These are phyloP conservation scores for Tolypeutes matacus DNA, from an alignment of 2,797 vertebrate genomes.

Conservation along the genomic window DNA sequence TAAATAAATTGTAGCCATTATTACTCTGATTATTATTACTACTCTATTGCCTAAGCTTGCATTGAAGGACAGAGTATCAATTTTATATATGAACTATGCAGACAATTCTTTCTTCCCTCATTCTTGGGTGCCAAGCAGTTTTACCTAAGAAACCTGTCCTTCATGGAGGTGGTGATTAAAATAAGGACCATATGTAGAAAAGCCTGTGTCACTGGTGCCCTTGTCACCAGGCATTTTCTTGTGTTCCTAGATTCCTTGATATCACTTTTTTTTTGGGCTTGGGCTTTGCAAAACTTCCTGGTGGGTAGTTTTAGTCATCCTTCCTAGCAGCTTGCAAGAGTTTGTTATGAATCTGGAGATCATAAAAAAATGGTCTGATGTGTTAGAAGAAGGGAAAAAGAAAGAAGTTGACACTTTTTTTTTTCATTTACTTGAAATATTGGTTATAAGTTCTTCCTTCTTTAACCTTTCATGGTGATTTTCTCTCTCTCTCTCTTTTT, in stretches of 20 bases:
- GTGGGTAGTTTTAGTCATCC: conserved; percentile 69
- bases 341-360: conserved; percentile 18
- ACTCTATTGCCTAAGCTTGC: not conserved
- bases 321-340: conserved; percentile 45
- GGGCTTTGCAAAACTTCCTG: conserved; percentile 65
- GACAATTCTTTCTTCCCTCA: not conserved
- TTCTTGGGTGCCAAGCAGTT: not conserved
- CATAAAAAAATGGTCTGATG: conserved; percentile 17
- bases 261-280: not conserved
- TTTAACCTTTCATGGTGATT: conserved; percentile 13
- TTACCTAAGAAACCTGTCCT: not conserved
- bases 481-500: no score
- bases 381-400: conserved; percentile 30
- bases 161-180: conserved; percentile 17
- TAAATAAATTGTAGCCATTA: not conserved
- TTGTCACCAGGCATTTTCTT: conserved; percentile 36
- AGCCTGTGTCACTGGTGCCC: not conserved
- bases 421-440: not conserved
- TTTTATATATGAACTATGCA: not conserved
- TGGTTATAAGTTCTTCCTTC: not conserved
- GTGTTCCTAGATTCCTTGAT: conserved; percentile 52
- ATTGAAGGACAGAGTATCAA: not conserved
- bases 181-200: not conserved
- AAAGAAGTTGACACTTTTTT: not conserved
- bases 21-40: not conserved